phyloP scores from a whole-genome alignment of 2,888 invertebrate genomes.

The Encarsia formosa region DNA sequence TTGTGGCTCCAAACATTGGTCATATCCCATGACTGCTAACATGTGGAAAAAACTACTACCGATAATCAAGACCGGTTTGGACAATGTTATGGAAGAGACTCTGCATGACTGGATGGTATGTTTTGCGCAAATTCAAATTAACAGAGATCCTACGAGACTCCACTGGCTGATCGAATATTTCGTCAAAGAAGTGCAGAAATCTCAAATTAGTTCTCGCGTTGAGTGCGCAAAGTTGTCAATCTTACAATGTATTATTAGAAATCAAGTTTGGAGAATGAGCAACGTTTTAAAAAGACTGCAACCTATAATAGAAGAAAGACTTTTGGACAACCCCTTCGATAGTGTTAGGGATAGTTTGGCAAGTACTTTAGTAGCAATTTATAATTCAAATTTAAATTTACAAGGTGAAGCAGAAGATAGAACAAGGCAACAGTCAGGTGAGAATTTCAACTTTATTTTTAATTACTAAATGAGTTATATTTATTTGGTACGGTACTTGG shows the following conservation, averaged over 20 bases:
- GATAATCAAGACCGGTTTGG: conserved; percentile 60
- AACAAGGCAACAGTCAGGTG: conserved; percentile 42
- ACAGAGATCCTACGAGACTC: conserved; percentile 68
- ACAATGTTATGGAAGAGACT: conserved; percentile 69
- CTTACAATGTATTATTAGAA: conserved; percentile 66
- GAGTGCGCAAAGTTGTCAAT: conserved; percentile 68
- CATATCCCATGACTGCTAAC: conserved; percentile 58
- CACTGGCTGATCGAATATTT: conserved; percentile 63
- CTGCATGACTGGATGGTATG: conserved; percentile 70
- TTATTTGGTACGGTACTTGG: not conserved
- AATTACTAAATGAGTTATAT: not conserved
- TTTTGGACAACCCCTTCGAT: conserved; percentile 76
- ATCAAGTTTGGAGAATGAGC: conserved; percentile 75
- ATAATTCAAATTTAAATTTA: conserved; percentile 59
- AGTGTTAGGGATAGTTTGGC: conserved; percentile 77
- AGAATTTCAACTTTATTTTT: not conserved
- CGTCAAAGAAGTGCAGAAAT: conserved; percentile 59
- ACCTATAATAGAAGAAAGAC: conserved; percentile 52
- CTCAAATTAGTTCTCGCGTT: conserved; percentile 58
- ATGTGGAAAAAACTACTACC: conserved; percentile 64
- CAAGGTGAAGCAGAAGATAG: conserved; percentile 25
- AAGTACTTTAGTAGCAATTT: conserved; percentile 58
- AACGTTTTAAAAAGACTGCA: conserved; percentile 63
- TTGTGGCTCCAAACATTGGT: conserved; percentile 81
- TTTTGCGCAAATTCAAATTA: conserved; percentile 64